phyloP scores from a whole-genome alignment of 1,140 invertebrate genomes.

The Bombus impatiens region DNA sequence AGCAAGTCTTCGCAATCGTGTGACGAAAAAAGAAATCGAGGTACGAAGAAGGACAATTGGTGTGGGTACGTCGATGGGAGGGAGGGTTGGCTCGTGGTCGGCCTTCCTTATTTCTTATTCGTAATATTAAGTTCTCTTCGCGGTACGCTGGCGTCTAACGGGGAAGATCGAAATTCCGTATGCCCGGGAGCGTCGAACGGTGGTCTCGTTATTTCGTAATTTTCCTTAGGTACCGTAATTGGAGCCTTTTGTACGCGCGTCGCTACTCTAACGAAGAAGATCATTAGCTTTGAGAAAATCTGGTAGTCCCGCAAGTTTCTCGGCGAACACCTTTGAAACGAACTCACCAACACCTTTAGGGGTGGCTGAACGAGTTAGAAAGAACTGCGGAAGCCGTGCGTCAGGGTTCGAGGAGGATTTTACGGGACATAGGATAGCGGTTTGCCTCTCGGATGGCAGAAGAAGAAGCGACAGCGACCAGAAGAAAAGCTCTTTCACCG shows the following conservation, averaged over 20 bases:
- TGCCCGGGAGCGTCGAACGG: slow-evolving; percentile 52
- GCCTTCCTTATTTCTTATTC: slow-evolving; percentile 23
- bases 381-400: slow-evolving; percentile 43
- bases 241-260: slow-evolving; percentile 48
- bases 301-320: slow-evolving; percentile 53
- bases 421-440: slow-evolving; percentile 55
- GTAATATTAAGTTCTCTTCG: slow-evolving; percentile 12
- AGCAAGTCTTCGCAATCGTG: background rate
- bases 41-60: background rate
- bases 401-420: slow-evolving; percentile 66
- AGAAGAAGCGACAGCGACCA: slow-evolving; percentile 56
- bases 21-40: background rate
- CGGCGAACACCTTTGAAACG: slow-evolving; percentile 50
- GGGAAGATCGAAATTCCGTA: slow-evolving; percentile 46
- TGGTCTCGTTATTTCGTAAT: slow-evolving; percentile 56
- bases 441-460: slow-evolving; percentile 35
- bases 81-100: background rate
- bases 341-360: slow-evolving; percentile 50
- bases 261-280: slow-evolving; percentile 54
- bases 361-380: slow-evolving; percentile 43
- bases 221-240: slow-evolving; percentile 49
- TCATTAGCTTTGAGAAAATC: slow-evolving; percentile 55
- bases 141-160: background rate
- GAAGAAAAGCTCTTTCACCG: slow-evolving; percentile 73
- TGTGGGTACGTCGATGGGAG: background rate